Evolutionary conservation across 2,888 invertebrate genomes (phyloP).

Genomic region (Margaritifera margaritifera): DNA sequence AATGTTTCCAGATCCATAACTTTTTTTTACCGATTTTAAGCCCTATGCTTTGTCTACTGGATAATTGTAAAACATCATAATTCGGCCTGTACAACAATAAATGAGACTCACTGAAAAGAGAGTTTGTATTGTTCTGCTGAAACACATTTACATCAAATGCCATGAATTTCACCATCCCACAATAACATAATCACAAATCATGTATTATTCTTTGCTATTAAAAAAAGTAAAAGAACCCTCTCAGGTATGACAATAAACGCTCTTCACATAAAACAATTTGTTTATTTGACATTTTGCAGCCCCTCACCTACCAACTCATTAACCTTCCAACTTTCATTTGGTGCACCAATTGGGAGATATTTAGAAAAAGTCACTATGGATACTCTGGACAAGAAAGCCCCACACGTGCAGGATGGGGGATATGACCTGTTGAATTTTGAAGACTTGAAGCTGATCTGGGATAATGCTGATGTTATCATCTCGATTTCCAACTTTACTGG

Average conservation of each 20-base stretch:
- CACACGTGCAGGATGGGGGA: conserved; percentile 36
- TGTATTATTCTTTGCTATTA: too few relatives aligned
- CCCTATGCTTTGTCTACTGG: too few relatives aligned
- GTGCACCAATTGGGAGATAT: conserved; percentile 44
- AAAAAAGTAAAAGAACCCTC: too few relatives aligned
- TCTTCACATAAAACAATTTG: neutral
- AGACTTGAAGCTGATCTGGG: conserved; percentile 46
- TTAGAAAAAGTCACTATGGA: conserved; percentile 36
- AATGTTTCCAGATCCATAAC: too few relatives aligned
- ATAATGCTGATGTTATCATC: conserved; percentile 30
- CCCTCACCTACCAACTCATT: conserved; percentile 34
- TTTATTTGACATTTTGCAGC: neutral
- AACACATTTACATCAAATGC: too few relatives aligned
- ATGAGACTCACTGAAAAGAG: too few relatives aligned
- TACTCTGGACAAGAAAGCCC: conserved; percentile 40
- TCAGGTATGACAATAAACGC: neutral
- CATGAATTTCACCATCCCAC: too few relatives aligned
- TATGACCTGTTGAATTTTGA: conserved; percentile 46
- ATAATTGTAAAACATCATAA: too few relatives aligned
- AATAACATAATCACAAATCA: too few relatives aligned
- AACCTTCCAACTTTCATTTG: conserved; percentile 40
- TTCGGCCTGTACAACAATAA: too few relatives aligned
- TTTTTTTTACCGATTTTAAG: too few relatives aligned
- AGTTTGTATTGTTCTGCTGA: too few relatives aligned
- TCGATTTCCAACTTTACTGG: conserved; percentile 45